Evolutionary conservation across 2,888 invertebrate species (phyloP).

Genomic region (Prosapia bicincta): DNA sequence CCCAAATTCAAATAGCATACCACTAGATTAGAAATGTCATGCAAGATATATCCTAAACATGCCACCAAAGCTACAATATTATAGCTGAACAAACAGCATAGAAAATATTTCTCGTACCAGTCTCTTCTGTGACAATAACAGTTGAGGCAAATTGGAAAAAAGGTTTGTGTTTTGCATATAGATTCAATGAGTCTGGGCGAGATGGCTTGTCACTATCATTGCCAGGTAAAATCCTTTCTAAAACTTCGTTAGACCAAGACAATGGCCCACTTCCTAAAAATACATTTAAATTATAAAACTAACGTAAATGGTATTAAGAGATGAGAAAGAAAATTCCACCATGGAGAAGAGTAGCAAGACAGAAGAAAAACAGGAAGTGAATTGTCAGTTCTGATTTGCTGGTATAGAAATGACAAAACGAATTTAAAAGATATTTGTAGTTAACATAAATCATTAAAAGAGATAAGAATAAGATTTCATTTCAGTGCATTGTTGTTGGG

Average conservation of each 20-base stretch:
- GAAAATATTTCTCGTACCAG: neutral
- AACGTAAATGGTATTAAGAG: neutral
- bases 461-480: too few species aligned
- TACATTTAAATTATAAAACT: neutral
- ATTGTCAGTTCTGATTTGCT: too few species aligned
- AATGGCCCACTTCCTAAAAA: neutral
- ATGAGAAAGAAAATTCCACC: neutral
- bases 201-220: slow-evolving; percentile 9
- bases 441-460: too few species aligned
- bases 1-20: too few species aligned
- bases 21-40: neutral
- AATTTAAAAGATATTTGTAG: too few species aligned
- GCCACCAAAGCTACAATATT: neutral
- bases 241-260: slow-evolving; percentile 16
- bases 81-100: neutral
- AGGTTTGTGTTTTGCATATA: slow-evolving; percentile 17
- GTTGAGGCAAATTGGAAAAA: slow-evolving; percentile 15
- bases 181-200: slow-evolving; percentile 25
- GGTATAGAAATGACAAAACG: too few species aligned
- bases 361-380: neutral
- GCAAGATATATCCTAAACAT: neutral
- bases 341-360: neutral
- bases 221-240: slow-evolving; percentile 11
- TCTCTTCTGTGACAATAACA: neutral
- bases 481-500: too few species aligned